Conservation (phyloP, 2,888 invertebrate species). For the Synanthedon andrenaeformis region DNA sequence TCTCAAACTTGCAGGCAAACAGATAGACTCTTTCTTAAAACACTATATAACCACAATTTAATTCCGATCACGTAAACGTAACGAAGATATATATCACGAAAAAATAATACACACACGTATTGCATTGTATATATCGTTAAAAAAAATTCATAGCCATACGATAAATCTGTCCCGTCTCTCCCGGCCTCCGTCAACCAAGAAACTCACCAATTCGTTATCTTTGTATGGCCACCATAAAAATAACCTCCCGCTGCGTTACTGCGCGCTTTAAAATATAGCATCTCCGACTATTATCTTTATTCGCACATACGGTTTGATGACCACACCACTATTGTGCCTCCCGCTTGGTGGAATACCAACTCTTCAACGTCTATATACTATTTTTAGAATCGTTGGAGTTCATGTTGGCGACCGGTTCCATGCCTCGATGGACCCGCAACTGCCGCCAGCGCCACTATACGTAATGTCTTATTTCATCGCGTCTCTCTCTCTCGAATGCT, state of each 20-base stretch:
- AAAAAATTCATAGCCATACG: neutral
- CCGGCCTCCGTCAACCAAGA: neutral
- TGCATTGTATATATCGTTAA: neutral
- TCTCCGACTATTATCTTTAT: neutral
- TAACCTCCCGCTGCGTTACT: neutral
- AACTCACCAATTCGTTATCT: conserved; percentile 2
- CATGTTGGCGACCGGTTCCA: conserved; percentile 16
- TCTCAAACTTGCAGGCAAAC: too few species aligned
- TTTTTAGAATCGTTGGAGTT: conserved; percentile 14
- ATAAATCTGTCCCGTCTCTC: neutral
- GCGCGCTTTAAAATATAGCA: conserved; percentile 1
- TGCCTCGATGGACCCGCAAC: conserved; percentile 4
- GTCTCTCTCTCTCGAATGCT: neutral
- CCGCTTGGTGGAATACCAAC: neutral
- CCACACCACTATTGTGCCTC: too few species aligned
- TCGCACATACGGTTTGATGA: neutral
- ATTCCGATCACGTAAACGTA: neutral
- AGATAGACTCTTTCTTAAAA: too few species aligned
- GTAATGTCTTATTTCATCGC: conserved; percentile 19
- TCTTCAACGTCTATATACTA: conserved; percentile 6
- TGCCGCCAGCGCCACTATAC: conserved; percentile 8
- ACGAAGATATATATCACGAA: neutral
- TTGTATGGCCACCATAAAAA: conserved; percentile 4
- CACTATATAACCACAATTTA: neutral
- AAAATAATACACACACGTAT: neutral